Percentiles rank a stretch among this genome's conserved stretches.
phyloP scores from a whole-genome alignment of 1,140 invertebrate species.

The Dolichoris vasculosae region DNA sequence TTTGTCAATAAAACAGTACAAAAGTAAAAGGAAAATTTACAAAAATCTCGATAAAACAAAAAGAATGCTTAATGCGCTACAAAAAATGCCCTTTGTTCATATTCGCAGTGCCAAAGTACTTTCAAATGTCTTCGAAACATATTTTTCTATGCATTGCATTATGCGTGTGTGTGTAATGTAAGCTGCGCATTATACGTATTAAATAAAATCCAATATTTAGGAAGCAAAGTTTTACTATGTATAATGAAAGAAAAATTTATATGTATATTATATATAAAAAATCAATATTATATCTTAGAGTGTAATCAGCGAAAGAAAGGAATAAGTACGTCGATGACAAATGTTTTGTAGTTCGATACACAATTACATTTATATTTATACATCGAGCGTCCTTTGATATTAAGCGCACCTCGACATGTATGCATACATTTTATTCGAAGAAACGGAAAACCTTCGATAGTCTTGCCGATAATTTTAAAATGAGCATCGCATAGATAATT shows the following conservation, averaged over 20 bases:
- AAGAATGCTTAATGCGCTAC: neutral
- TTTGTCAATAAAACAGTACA: neutral
- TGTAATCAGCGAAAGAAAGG: neutral
- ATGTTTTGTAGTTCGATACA: constrained; percentile 4
- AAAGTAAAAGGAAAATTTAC: neutral
- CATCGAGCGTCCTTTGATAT: neutral
- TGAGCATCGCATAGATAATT: neutral
- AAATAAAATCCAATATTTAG: constrained; percentile 39
- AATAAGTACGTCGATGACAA: neutral
- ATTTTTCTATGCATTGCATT: constrained; percentile 44
- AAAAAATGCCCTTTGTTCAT: constrained; percentile 21
- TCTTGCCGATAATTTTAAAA: neutral
- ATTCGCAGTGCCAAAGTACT: constrained; percentile 51
- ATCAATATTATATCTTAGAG: constrained; percentile 18
- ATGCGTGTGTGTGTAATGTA: neutral
- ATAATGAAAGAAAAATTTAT: constrained; percentile 39
- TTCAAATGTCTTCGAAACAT: constrained; percentile 42
- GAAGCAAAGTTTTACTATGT: constrained; percentile 37
- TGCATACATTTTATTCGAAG: neutral
- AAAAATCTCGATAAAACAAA: constrained; percentile 41
- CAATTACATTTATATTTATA: neutral
- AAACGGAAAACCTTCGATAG: neutral
- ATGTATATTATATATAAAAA: constrained; percentile 37
- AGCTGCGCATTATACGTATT: neutral
- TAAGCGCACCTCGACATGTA: neutral